Base-by-base conservation (phyloP, 2,797 vertebrate species). In the Dicrostonyx torquatus region DNA sequence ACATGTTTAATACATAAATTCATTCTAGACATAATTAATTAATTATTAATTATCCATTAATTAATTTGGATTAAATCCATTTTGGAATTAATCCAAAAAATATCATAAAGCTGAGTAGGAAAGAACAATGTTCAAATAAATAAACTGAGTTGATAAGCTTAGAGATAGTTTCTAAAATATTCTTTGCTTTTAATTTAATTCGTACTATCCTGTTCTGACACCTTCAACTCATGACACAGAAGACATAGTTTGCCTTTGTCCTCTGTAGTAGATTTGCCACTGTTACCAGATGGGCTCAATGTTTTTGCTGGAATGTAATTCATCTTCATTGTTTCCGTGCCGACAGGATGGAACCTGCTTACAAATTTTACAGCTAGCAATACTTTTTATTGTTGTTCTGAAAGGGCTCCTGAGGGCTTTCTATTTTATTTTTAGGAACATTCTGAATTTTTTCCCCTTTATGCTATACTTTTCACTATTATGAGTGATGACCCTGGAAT, bases 321-420 rank as follows among this genome's bases (percentile, higher is more conserved):
- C 92, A 95, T 98, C 97, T 98, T 98, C 96, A 95, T 98, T 40
- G 7, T 94, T 97, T 97, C 96, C 93, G 91, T 97, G 95, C 77
- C 76, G 97, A 97, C 94, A 97, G 96, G 97, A 97, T 90, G 96
- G 95, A 98, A 97, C 82, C 91, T 97, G 96, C 90, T 98, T 97
- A 98, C 96, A 97, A 96, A 84, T 98, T 98, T 97, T 98, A 97
- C 95, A 98, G 95, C 94, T 94, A 98, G 93, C 89, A 97, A 90
- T 98, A 97, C 97, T 97, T 98, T 98, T 98, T 97, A 96, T 87
- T 98, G 96, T 95, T 98, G 92, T 94, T 97, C 97, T 98, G 94
- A 97, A 97, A 98, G 97, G 95, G 85, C 87, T 98, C 97, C 97
- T 97, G 97, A 97, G 96, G 96, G 94, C 40, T 13, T 24, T 96